phyloP scores from a whole-genome alignment of 2,113 vertebrate genomes.

The Prochilodus magdalenae region DNA sequence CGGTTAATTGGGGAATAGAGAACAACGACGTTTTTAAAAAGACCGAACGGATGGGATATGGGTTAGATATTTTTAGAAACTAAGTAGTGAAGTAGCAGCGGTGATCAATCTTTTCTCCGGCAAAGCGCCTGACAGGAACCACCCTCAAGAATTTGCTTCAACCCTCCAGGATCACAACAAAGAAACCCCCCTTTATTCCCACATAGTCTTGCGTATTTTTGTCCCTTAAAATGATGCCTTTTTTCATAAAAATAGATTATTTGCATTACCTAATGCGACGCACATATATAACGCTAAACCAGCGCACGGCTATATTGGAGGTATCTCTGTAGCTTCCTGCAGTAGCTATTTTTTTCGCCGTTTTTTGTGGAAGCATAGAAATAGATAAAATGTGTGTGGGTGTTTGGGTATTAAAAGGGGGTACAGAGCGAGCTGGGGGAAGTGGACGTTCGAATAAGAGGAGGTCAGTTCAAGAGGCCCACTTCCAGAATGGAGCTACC shows the following conservation, averaged over 20 bases:
- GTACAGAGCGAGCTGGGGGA: conserved; percentile 64
- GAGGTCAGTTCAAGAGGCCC: conserved; percentile 39
- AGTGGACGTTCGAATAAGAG: conserved; percentile 16
- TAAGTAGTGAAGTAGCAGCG: conserved; percentile 67
- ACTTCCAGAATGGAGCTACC: conserved; percentile 37
- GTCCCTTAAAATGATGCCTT: conserved; percentile 17
- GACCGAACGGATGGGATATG: conserved; percentile 56
- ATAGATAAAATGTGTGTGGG: conserved; percentile 80
- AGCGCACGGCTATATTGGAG: background rate
- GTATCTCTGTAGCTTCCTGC: conserved; percentile 1
- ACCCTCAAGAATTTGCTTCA: conserved; percentile 78
- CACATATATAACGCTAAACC: background rate
- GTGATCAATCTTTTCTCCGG: conserved; percentile 93
- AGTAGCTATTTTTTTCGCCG: conserved; percentile 18
- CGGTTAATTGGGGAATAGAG: conserved; percentile 42
- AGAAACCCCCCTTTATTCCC: conserved; percentile 55
- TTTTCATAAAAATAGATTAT: conserved; percentile 25
- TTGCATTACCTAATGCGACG: background rate
- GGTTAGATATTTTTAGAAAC: conserved; percentile 72
- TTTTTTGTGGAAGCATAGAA: conserved; percentile 25
- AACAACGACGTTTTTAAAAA: conserved; percentile 52
- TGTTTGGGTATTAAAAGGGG: conserved; percentile 75
- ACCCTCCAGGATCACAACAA: conserved; percentile 71
- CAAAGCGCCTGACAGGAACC: conserved; percentile 88
- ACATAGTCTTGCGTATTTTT: conserved; percentile 47